Base-by-base conservation (phyloP, 2,797 vertebrate species). In the Silurus lanzhouensis region DNA sequence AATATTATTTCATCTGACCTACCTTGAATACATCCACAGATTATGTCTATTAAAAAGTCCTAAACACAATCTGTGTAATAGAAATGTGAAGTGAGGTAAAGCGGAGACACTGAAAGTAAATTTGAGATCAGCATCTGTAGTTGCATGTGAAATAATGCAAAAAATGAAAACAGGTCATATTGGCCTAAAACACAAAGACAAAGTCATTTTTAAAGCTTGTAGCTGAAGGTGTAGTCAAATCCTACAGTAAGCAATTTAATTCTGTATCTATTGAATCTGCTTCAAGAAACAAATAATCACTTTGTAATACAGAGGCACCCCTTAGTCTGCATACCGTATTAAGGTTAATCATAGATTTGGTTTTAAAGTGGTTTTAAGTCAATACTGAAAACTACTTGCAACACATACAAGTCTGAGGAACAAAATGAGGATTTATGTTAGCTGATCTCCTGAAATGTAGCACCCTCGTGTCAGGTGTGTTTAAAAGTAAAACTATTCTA, bases 351-450 rank as follows among this genome's bases (percentile, higher is more conserved):
- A 80, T 61, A 20, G 48, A 83, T 58, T 76, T 55, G 44, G 38
- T 38, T 38, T 38, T 38, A 60, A 84, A 58, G 25, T 74, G 64
- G 25, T 8, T 6, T 63, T 20, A 72, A 78, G 66, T 68, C 64
- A 67, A 82, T 64, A 66, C 20, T 63, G 71, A 66, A 63, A 70
- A 19, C 82, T 8, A 52, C 71, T 55, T 25, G n/a, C 13, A 55
- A n/a, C 86, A 57, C 70, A 78, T 52, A 86, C 66, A 82, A 63
- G 61, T 57, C 63, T 61, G 72, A 60, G 63, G 58, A 71, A 81
- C 72, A 60, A 66, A 58, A 81, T 76, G 25, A 44, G 19, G 61
- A 57, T 77, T 64, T 48, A 10, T 58, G 20, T 77, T 3, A 27
- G 61, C 25, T 15, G 15, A n/a, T 76, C 58, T 31, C 44, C 4